A percentile compares a stretch with the other conserved stretches of the same genome.
These are phyloP conservation scores for Ctenoplectra terminalis DNA, from an alignment of 1,140 invertebrate species.

Conservation along the genomic window DNA sequence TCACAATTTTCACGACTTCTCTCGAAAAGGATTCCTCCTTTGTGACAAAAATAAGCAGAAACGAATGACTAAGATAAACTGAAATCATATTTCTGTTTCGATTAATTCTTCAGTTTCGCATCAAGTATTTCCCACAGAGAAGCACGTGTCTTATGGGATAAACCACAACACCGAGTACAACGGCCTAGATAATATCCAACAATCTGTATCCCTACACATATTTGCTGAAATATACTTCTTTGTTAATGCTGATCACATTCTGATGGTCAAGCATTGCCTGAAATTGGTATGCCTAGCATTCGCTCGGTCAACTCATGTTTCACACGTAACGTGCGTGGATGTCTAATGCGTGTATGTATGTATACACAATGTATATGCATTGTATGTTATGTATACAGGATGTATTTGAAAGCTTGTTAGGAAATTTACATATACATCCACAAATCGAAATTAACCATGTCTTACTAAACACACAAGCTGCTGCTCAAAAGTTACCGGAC, in stretches of 20 bases:
- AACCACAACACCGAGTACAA: too few relatives aligned
- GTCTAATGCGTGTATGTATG: background rate
- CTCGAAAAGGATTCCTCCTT: too few relatives aligned
- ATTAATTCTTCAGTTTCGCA: background rate
- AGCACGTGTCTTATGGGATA: too few relatives aligned
- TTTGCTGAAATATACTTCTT: background rate
- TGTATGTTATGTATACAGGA: background rate
- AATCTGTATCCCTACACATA: too few relatives aligned
- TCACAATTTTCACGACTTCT: too few relatives aligned
- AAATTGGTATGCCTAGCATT: slow-evolving; percentile 30
- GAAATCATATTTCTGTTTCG: too few relatives aligned
- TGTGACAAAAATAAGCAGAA: too few relatives aligned
- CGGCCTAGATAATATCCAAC: background rate
- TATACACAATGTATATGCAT: background rate
- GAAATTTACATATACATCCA: background rate
- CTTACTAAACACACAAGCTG: background rate
- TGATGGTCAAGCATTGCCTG: slow-evolving; percentile 3
- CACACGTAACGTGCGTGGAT: background rate
- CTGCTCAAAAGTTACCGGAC: too few relatives aligned
- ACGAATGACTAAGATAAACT: too few relatives aligned
- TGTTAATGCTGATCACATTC: background rate
- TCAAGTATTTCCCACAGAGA: background rate
- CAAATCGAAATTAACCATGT: background rate
- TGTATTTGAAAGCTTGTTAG: slow-evolving; percentile 3
- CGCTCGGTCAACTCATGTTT: slow-evolving; percentile 12